Percentiles rank a stretch among this genome's conserved stretches.
Conservation (phyloP, 2,113 vertebrate species). For the Amblyornis subalaris region DNA sequence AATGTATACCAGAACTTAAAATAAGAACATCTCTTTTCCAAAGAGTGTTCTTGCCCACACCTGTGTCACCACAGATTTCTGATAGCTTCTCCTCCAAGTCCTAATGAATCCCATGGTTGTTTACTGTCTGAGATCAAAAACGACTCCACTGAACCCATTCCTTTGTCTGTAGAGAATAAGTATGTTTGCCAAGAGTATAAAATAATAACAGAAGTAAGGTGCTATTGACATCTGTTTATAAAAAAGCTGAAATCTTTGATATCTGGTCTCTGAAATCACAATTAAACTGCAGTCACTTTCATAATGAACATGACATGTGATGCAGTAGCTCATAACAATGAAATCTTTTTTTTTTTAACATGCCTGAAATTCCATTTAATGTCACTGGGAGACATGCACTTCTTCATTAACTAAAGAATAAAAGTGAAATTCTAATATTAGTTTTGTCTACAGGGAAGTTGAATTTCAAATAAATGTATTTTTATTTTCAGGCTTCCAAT, state of each 20-base stretch:
- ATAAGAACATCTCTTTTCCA: not conserved
- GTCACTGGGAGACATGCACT: not conserved
- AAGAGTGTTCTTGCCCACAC: not conserved
- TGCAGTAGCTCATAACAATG: not conserved
- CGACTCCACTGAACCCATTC: not conserved
- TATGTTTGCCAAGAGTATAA: not conserved
- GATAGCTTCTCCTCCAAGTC: not conserved
- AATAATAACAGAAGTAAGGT: not conserved
- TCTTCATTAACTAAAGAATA: not conserved
- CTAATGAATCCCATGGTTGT: not conserved
- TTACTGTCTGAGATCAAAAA: not conserved
- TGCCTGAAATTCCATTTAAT: not conserved
- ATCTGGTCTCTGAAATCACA: not conserved
- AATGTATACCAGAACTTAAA: not conserved
- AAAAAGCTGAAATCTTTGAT: not conserved
- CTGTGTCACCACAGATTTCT: not conserved
- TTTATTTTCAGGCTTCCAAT: not conserved
- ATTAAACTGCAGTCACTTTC: not conserved
- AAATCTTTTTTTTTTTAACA: not conserved
- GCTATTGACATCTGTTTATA: not conserved
- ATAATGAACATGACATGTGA: accelerated
- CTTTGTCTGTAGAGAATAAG: not conserved
- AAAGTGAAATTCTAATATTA: not conserved
- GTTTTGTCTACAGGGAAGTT: not conserved
- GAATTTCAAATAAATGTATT: not conserved